Evolutionary conservation across 2,888 invertebrate genomes (phyloP), one percentile per base, ranked within the genome.

Genomic region (Lamellibrachia columna): DNA sequence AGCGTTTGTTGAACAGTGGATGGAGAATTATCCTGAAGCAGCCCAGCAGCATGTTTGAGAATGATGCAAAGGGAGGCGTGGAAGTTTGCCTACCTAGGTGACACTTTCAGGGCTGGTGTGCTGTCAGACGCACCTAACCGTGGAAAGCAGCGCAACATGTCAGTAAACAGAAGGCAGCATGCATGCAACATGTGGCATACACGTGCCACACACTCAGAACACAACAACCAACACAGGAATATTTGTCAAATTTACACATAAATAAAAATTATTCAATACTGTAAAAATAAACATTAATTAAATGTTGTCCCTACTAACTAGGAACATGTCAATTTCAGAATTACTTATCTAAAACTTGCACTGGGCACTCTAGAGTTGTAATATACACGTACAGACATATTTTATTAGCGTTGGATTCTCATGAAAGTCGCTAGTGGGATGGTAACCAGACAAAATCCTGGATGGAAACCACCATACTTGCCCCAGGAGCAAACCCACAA

Each of bases 71-170:
- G 75, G 75, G 75, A 75, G 75, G 75, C 75, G n/a, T 22, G 22
- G 75, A 75, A 75, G 75, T 75, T 75, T 75, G 75, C 75, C 75
- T 75, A 75, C 75, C 75, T 75, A 75, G 75, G 75, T n/a, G 75
- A 75, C 75, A 75, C 75, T 75, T 75, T 75, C 75, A 75, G 75
- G 75, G 75, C 75, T 75, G 75, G 75, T 75, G 75, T 75, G 75
- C 75, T 75, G 75, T 75, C 75, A 22, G 75, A 75, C 22, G 75
- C 15, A 75, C n/a, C 75, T 75, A 75, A 75, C 75, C 75, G n/a
- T 6, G 75, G 75, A 75, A 75, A 75, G 75, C 22, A 75, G 22
- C 75, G 55, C 55, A 55, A 75, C 75, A 75, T 75, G 75, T 75
- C 75, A 75, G 75, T 75, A 75, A 75, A 75, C 75, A 75, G 75